Evolutionary conservation across 2,888 invertebrate genomes (phyloP).

Genomic region (Dorcus hopei): DNA sequence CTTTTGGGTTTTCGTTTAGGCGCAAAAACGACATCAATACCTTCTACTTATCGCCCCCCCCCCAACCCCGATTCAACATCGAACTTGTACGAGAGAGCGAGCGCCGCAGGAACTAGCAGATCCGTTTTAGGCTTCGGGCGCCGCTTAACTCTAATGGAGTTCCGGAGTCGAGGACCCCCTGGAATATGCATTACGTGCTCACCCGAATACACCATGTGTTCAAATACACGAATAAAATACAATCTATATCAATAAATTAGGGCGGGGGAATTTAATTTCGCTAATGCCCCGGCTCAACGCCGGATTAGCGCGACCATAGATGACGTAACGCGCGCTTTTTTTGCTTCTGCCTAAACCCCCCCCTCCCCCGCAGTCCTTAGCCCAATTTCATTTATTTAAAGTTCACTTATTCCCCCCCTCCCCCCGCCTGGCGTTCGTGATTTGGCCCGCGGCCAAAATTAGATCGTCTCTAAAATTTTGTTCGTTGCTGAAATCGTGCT

Average conservation of each 20-base stretch:
- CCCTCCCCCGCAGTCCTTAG: no score
- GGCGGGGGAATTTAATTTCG: conserved; percentile 25
- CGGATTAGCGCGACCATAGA: conserved; percentile 13
- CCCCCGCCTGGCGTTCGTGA: no score
- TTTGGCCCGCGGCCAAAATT: no score
- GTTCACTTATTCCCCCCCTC: no score
- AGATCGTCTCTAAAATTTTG: no score
- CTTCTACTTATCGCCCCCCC: conserved; percentile 6
- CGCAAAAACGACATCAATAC: conserved; percentile 17
- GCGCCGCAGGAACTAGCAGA: conserved; percentile 18
- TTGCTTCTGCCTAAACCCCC: neutral
- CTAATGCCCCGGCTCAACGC: conserved; percentile 23
- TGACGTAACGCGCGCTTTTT: neutral
- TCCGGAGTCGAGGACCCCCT: conserved; percentile 19
- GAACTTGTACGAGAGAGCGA: conserved; percentile 16
- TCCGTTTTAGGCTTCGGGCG: conserved; percentile 23
- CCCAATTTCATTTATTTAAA: no score
- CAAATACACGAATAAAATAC: conserved; percentile 27
- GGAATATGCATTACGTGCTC: conserved; percentile 14
- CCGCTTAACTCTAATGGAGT: conserved; percentile 28
- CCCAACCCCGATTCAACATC: neutral
- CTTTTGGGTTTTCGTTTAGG: conserved; percentile 12
- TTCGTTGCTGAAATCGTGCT: no score
- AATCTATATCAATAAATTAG: conserved; percentile 27
- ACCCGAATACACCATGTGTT: conserved; percentile 24